Evolutionary conservation across 1,140 invertebrate species (phyloP).

Genomic region (Brachionus angularis): DNA sequence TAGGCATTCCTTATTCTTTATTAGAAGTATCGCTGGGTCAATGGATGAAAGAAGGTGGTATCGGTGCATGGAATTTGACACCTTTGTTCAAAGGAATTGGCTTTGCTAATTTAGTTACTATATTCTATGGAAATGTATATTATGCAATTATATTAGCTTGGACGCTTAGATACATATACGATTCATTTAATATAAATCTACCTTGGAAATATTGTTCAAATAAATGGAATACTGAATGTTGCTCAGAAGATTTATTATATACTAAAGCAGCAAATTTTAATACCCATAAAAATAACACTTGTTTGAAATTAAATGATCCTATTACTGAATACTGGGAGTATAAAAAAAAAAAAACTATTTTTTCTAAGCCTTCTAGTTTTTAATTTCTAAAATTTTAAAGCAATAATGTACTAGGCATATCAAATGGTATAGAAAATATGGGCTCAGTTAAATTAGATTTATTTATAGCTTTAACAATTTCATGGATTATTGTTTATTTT

Average conservation of each 20-base stretch:
- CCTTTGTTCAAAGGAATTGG: conserved; percentile 86
- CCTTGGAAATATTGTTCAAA: conserved; percentile 45
- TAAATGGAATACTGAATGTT: conserved; percentile 47
- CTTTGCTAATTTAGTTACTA: conserved; percentile 79
- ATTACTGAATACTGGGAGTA: conserved; percentile 42
- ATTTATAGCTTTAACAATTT: conserved; percentile 49
- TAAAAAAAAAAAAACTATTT: no score
- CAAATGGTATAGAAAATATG: conserved; percentile 48
- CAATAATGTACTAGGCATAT: conserved; percentile 44
- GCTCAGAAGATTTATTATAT: conserved; percentile 30
- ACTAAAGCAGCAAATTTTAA: no score
- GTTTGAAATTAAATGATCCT: not conserved
- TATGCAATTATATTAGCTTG: conserved; percentile 55
- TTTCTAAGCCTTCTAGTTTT: no score
- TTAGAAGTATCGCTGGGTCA: conserved; percentile 45
- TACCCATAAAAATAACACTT: no score
- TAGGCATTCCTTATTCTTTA: conserved; percentile 44
- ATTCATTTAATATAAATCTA: conserved; percentile 45
- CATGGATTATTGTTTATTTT: conserved; percentile 51
- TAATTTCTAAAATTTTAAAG: not conserved
- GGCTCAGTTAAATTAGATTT: conserved; percentile 51
- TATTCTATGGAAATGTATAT: conserved; percentile 53
- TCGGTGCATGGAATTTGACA: conserved; percentile 94
- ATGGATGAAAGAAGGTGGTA: conserved; percentile 73
- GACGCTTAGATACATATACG: conserved; percentile 55